These are phyloP conservation scores for Misgurnus anguillicaudatus DNA, from an alignment of 2,113 vertebrate species.

Conservation along the genomic window DNA sequence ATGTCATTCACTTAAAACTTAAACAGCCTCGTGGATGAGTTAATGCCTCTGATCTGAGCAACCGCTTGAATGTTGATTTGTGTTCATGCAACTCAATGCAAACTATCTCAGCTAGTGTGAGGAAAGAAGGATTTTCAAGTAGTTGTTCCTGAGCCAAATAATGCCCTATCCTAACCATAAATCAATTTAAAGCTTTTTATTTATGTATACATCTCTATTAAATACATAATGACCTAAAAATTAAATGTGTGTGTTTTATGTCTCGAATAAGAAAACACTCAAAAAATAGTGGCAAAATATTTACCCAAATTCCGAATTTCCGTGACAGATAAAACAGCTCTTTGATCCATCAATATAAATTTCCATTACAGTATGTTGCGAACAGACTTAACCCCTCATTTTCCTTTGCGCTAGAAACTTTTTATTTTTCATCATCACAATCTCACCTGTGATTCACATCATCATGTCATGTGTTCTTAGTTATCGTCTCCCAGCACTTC, in stretches of 20 bases:
- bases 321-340: background rate
- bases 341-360: background rate
- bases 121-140: no score
- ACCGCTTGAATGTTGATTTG: no score
- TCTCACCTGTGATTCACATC: slow-evolving; percentile 6
- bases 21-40: background rate
- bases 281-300: background rate
- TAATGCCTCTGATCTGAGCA: background rate
- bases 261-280: background rate
- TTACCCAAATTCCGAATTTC: background rate
- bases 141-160: no score
- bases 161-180: no score
- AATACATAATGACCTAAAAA: no score
- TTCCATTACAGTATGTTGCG: background rate
- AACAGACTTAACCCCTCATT: slow-evolving; percentile 12
- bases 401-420: background rate
- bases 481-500: slow-evolving; percentile 16
- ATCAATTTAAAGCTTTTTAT: no score
- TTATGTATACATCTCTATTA: no score
- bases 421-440: slow-evolving; percentile 7
- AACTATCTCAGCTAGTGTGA: slow-evolving; percentile 1
- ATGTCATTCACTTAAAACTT: slow-evolving; percentile 37
- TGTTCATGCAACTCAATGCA: background rate
- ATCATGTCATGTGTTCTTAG: slow-evolving; percentile 21
- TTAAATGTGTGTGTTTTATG: background rate